Base-by-base conservation (phyloP, 2,888 invertebrate genomes). In the Muscina levida region DNA sequence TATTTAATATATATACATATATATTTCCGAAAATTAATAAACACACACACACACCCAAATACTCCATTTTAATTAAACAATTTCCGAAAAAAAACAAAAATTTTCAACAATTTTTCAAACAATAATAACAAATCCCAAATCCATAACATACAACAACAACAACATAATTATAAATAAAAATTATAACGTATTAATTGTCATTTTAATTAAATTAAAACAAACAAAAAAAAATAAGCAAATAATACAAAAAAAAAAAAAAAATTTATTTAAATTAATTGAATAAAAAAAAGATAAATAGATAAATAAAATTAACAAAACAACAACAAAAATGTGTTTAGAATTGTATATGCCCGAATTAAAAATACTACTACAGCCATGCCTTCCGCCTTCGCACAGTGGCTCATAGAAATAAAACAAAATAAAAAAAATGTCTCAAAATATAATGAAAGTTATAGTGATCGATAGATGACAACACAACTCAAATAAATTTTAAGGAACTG, bases 161-260 rank as follows among this genome's bases (percentile, higher is more conserved):
- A 51, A 68, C 17, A 73, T 19, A 59, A 77, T 48, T 66, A 78
- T 59, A 59, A 74, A 82, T 53, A 57, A 57, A 31, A 31, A 31
- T 74, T 65, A 85, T 82, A 84, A 85, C 85, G 79, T 84, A 85
- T 85, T 80, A 70, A 75, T 65, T 82, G 78, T 82, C 79, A 79
- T 82, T 82, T 77, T 77, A 80, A 76, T 79, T 77, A 77, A 81
- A 51, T 62, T 82, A 71, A 82, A 68, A 79, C 77, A 80, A 67
- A 67, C 8, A 59, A 59, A 39, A 72, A 62, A 65, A 79, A 67
- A 74, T 0, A 71, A 72, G 37, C 31, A 70, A 51, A 26, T 56
- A n/a, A 78, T 71, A 66, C 72, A 80, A 75, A 70, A 72, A 70
- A 74, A 56, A 77, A 59, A 77, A 44, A 80, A 82, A 84, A 59